phyloP scores from a whole-genome alignment of 2,888 invertebrate species.

The Drosophila demipolita region DNA sequence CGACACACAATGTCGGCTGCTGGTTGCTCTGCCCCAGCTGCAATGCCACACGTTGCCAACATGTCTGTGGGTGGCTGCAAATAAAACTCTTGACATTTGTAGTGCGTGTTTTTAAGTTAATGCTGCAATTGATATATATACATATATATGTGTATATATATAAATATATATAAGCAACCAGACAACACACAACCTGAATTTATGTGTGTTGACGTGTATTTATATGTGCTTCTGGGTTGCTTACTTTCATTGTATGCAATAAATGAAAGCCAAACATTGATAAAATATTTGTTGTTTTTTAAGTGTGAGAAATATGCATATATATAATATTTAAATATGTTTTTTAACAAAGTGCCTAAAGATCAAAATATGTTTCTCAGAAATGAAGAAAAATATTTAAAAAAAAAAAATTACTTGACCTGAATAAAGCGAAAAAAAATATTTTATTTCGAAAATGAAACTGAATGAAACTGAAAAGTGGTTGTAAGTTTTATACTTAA shows the following conservation, averaged over 20 bases:
- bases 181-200: neutral
- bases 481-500: too few relatives aligned
- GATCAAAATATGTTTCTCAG: too few relatives aligned
- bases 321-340: too few relatives aligned
- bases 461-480: too few relatives aligned
- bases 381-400: too few relatives aligned
- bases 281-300: neutral
- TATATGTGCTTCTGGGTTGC: neutral
- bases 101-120: conserved; percentile 46
- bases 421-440: too few relatives aligned
- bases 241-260: neutral
- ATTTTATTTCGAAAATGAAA: too few relatives aligned
- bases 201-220: neutral
- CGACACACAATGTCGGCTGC: neutral
- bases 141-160: too few relatives aligned
- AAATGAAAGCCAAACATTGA: neutral
- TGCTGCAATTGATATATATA: neutral
- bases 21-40: conserved; percentile 25
- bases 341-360: neutral
- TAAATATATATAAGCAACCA: neutral
- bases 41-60: neutral
- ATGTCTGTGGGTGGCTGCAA: conserved; percentile 17
- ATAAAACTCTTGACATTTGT: conserved; percentile 47
- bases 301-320: neutral
- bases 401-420: too few relatives aligned